A percentile compares a stretch with the other conserved stretches of the same genome.
Evolutionary conservation across 1,140 invertebrate genomes (phyloP).

Genomic region (Heliconius hewitsoni): DNA sequence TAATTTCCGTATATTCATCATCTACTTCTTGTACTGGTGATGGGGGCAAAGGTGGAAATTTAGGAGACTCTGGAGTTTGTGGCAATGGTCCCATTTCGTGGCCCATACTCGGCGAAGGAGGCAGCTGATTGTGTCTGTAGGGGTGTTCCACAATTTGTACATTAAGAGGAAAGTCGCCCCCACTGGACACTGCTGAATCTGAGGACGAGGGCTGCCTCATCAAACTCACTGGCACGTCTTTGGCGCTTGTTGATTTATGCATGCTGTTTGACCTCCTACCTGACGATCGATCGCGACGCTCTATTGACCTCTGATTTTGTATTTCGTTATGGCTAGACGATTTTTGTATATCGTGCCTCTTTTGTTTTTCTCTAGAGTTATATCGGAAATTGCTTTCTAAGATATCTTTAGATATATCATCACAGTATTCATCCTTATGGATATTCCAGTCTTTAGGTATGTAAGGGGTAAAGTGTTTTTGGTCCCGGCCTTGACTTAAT

Average conservation of each 20-base stretch:
- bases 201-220: conserved; percentile 77
- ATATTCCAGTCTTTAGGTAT: conserved; percentile 82
- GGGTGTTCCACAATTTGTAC: conserved; percentile 80
- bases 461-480: conserved; percentile 79
- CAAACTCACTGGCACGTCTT: conserved; percentile 84
- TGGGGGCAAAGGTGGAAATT: conserved; percentile 90
- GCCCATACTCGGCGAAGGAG: conserved; percentile 60
- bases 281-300: conserved; percentile 80
- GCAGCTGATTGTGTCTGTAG: conserved; percentile 73
- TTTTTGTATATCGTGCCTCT: conserved; percentile 82
- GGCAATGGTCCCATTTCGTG: conserved; percentile 79
- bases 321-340: conserved; percentile 83
- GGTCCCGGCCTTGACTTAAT: conserved; percentile 81
- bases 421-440: conserved; percentile 81
- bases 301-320: conserved; percentile 80
- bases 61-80: conserved; percentile 83
- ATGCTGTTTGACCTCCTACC: conserved; percentile 82
- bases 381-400: conserved; percentile 77
- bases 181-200: conserved; percentile 75
- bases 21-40: conserved; percentile 89
- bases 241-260: conserved; percentile 86
- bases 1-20: conserved; percentile 87
- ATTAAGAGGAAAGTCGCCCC: conserved; percentile 78
- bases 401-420: conserved; percentile 78
- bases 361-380: conserved; percentile 80